Base-by-base conservation (phyloP, 2,797 vertebrate genomes). In the Hyperoplus immaculatus region DNA sequence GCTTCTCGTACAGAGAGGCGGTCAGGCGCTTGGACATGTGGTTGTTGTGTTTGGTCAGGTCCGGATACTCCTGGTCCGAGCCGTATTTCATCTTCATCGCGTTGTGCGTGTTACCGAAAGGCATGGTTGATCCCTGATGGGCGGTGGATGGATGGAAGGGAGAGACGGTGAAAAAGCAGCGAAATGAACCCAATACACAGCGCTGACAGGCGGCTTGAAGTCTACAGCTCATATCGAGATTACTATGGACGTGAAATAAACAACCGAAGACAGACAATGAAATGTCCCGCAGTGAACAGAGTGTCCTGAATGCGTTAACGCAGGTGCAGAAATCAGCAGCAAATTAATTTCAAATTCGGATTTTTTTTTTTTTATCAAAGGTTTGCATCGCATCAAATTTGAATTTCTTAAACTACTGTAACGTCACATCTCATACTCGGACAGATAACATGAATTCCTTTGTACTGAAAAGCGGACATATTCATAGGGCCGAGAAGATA, bases 61-160 rank as follows among this genome's bases (percentile, higher is more conserved):
- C 97, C 0, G 98, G 98, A 83, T 87, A 98, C 92, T 99, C 98
- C 8, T 97, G 91, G 0, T 92, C 95, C 0, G 91, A 84, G 0
- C 81, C 4, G 86, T 79, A 92, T 59, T 97, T 97, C 95, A 96
- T 87, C 96, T 99, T 99, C 92, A 95, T 5, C 69, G 94, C 74
- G 92, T 99, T 98, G 95, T 98, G 98, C 75, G 95, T 97, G 93
- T 98, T 99, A 82, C 97, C 96, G 94, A 98, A 99, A 79, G 97
- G 97, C 98, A 99, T 99, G 94, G 82, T 91, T 93, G 93, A 77
- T 86, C 71, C 87, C 95, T 96, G 94, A 29, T 29, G 29, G 29
- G 29, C 29, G 81, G 69, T 12, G 15, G 91, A 60, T 51, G 68
- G 76, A 60, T 16, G 81, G 72, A 80, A 73, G 71, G 38, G 3